A percentile compares a stretch with the other conserved stretches of the same genome.
Conservation (phyloP, 1,140 invertebrate species). For the Drosophila repleta region DNA sequence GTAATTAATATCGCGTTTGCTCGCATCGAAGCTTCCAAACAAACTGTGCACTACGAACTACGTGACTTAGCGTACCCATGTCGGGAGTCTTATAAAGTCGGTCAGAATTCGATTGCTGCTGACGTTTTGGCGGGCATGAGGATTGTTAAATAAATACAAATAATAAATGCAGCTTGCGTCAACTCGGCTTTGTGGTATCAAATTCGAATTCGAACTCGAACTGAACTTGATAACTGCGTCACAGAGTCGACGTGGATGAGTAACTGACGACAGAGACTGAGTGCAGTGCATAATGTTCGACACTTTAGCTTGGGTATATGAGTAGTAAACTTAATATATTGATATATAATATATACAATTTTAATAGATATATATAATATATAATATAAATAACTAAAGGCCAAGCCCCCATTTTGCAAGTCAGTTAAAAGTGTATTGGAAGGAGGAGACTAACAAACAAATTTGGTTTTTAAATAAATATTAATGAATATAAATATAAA, state of each 20-base stretch:
- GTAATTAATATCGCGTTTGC: slow-evolving; percentile 18
- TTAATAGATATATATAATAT: too few relatives aligned
- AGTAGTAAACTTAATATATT: background rate
- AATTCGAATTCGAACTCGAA: background rate
- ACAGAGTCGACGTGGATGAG: slow-evolving; percentile 2
- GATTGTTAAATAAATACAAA: too few relatives aligned
- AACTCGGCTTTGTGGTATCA: background rate
- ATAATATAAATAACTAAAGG: too few relatives aligned
- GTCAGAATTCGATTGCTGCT: slow-evolving; percentile 8
- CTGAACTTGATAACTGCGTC: background rate
- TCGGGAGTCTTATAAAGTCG: slow-evolving; percentile 2
- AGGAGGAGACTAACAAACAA: too few relatives aligned
- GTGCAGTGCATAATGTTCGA: too few relatives aligned
- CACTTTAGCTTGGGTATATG: too few relatives aligned
- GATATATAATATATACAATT: too few relatives aligned
- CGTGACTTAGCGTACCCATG: slow-evolving; percentile 21
- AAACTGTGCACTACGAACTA: slow-evolving; percentile 31
- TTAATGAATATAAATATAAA: too few relatives aligned
- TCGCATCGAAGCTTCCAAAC: slow-evolving; percentile 13
- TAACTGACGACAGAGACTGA: background rate
- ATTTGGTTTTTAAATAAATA: too few relatives aligned
- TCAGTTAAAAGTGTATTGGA: too few relatives aligned
- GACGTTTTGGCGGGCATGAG: slow-evolving; percentile 14
- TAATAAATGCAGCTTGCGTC: slow-evolving; percentile 23
- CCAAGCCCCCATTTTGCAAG: too few relatives aligned